A percentile compares a stretch with the other conserved stretches of the same genome.
Conservation (phyloP, 2,797 vertebrate species). For the Danio kyathit region DNA sequence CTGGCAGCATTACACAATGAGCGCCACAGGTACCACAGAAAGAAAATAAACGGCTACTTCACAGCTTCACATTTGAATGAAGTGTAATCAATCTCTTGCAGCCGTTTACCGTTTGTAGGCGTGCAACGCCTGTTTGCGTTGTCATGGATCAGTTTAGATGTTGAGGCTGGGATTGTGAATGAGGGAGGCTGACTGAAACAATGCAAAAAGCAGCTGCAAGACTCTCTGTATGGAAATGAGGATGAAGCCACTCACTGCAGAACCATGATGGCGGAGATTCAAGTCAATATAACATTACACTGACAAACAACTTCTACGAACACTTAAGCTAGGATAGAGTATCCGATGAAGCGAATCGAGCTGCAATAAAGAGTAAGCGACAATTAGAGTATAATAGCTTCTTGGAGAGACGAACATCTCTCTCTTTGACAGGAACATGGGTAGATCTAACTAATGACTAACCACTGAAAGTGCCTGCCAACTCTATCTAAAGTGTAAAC, state of each 20-base stretch:
- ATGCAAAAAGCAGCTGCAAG: conserved; percentile 33
- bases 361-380: conserved; percentile 38
- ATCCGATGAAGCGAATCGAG: conserved; percentile 13
- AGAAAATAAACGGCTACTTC: conserved; percentile 42
- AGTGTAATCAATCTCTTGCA: conserved; percentile 10
- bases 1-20: neutral
- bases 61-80: conserved; percentile 49
- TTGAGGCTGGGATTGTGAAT: conserved; percentile 10
- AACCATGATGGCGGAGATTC: neutral
- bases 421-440: conserved; percentile 30
- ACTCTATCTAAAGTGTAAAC: conserved; percentile 29
- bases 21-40: conserved; percentile 18
- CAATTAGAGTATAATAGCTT: conserved; percentile 39
- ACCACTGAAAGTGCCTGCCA: conserved; percentile 31
- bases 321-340: conserved; percentile 25
- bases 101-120: conserved; percentile 12
- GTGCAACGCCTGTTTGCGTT: neutral
- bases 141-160: conserved; percentile 7
- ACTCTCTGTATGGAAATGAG: conserved; percentile 26
- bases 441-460: conserved; percentile 39
- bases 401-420: conserved; percentile 26
- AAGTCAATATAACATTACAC: conserved; percentile 19
- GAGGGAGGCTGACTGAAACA: conserved; percentile 25
- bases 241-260: conserved; percentile 8
- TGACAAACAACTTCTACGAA: conserved; percentile 28